Evolutionary conservation across 1,140 invertebrate genomes (phyloP), one percentile per base, ranked within the genome.

Genomic region (Drosophila simulans): DNA sequence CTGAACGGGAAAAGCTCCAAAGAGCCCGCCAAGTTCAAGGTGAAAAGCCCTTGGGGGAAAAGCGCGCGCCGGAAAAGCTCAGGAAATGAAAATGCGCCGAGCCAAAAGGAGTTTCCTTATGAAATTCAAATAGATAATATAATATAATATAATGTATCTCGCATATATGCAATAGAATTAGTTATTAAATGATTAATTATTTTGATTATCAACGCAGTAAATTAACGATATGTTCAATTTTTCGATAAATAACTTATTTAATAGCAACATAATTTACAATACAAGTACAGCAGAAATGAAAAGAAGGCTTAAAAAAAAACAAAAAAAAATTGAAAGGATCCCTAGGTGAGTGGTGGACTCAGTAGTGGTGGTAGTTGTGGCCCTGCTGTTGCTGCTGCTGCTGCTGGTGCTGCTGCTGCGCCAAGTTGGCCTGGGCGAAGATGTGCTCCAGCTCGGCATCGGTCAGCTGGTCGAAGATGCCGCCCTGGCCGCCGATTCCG

Each of bases 401-500:
- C 25, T 81, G 65, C 3, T 80, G 66, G 2, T 86, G 78, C 7
- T 90, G 79, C 35, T 90, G 77, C 12, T 86, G 82, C 4, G 81
- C 78, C 22, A 84, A 45, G 39, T 77, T 84, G 22, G 90, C 90
- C 71, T 91, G 90, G 43, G 86, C 80, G 13, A 91, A 91, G 52
- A 91, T 90, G 53, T 91, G 77, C 40, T 91, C 90, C 49, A 91
- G 84, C 34, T 91, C 90, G 15, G 86, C 75, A 42, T 90, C 86
- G 48, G 64, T 91, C 1, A 91, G 71, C 40, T 91, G 83, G 52
- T 91, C 90, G 4, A 91, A 90, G 49, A 91, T 85, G 40, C 73
- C 68, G 12, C 65, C 79, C 22, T 79, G 72, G 27, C 72, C 59
- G 35, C 65, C 62, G 11, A 62, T 27, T 4, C 62, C 70, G 1